Percentiles rank a stretch among this genome's conserved stretches.
phyloP scores from a whole-genome alignment of 2,113 vertebrate genomes.

The Craseonycteris thonglongyai region DNA sequence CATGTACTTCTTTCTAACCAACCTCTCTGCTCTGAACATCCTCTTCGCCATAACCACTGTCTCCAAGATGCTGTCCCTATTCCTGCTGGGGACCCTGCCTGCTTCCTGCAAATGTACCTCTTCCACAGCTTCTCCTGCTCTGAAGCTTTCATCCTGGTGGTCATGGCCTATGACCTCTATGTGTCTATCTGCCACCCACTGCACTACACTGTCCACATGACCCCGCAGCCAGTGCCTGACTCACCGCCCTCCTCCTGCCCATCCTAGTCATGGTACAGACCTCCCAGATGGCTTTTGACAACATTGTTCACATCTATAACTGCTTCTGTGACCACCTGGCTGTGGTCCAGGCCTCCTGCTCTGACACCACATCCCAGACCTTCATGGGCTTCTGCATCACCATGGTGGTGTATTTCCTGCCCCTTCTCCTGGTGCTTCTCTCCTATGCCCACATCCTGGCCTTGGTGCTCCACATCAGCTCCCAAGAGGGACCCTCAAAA shows the following conservation, averaged over 20 bases:
- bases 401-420: not conserved
- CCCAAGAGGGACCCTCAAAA: not conserved
- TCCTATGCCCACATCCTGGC: not conserved
- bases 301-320: slow-evolving; percentile 2
- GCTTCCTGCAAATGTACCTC: slow-evolving; percentile 70
- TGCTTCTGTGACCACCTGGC: slow-evolving; percentile 65
- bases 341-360: slow-evolving; percentile 28
- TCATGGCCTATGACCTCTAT: slow-evolving; percentile 64
- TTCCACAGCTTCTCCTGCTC: slow-evolving; percentile 42
- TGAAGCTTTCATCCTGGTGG: slow-evolving; percentile 64
- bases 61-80: slow-evolving; percentile 63
- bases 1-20: slow-evolving; percentile 74
- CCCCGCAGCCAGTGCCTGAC: slow-evolving; percentile 44
- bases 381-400: slow-evolving; percentile 47
- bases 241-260: not conserved
- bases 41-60: slow-evolving; percentile 69
- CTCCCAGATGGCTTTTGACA: not conserved
- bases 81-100: slow-evolving; percentile 17
- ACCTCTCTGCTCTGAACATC: slow-evolving; percentile 67
- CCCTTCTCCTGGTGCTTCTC: slow-evolving; percentile 12
- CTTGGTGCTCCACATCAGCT: not conserved
- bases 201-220: slow-evolving; percentile 39
- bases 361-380: slow-evolving; percentile 19
- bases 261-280: not conserved
- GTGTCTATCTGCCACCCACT: slow-evolving; percentile 59